Evolutionary conservation across 2,888 invertebrate species (phyloP), one percentile per base, ranked within the genome.

Genomic region (Acrobasis suavella): DNA sequence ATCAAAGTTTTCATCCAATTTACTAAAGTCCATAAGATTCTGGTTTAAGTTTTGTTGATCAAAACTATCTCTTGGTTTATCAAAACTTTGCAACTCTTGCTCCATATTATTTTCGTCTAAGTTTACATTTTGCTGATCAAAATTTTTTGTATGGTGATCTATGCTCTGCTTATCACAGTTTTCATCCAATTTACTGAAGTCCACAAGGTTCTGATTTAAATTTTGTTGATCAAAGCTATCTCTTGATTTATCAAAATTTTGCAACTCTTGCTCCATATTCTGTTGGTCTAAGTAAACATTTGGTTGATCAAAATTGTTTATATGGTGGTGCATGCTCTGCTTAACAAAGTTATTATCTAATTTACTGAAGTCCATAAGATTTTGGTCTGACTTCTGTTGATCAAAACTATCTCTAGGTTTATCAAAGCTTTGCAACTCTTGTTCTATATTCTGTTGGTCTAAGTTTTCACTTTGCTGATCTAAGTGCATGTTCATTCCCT

Each of bases 71-170:
- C 65, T 70, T 62, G 65, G 62, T 17, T 68, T 64, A 16, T 62
- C 72, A 54, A 73, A 65, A 16, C 70, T 62, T 64, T 67, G 65
- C 49, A 71, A 63, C 61, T 72, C 66, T 69, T 71, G 68, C 12
- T 68, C 66, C 49, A 64, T 52, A 62, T 70, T 69, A 62, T 75
- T 66, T 54, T 69, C 64, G 10, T 67, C 67, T 15, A 66, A 55
- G 42, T 67, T 62, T 64, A 46, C 22, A 16, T 17, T 62, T 38
- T 56, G 56, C 17, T 42, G 17, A 42, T 56, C 17, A 39, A 17
- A 16, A 17, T 14, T 14, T 3, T 38, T 15, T 32, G 15, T 15
- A n/a, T 42, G 16, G 1, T 63, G 65, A 8, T 56, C 0, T 14
- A 42, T 32, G 46, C 39, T 60, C 38, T 67, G 62, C 15, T 69